phyloP scores from a whole-genome alignment of 2,113 vertebrate species.

The Psophia crepitans region DNA sequence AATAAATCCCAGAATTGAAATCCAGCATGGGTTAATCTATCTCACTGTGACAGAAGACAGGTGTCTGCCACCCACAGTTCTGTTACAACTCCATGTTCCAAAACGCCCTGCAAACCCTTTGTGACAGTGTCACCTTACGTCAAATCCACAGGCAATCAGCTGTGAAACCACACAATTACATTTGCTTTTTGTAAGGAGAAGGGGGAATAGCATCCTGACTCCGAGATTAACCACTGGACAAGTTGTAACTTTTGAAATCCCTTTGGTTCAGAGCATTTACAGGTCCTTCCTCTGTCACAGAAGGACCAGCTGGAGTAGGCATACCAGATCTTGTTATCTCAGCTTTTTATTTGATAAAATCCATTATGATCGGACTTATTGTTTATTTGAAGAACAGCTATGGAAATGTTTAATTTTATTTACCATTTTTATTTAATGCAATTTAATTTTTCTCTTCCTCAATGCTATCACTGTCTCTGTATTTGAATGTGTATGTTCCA shows the following conservation, averaged over 20 bases:
- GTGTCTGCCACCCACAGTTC: fast-evolving
- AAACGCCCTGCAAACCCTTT: background rate
- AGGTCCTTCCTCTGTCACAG: background rate
- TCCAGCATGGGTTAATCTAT: background rate
- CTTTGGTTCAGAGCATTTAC: background rate
- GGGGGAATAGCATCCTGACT: background rate
- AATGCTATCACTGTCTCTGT: background rate
- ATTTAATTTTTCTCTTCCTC: background rate
- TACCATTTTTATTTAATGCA: background rate
- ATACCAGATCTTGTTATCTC: background rate
- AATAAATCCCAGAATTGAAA: background rate
- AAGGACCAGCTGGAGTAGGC: background rate
- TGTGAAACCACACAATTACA: background rate
- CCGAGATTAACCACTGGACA: background rate
- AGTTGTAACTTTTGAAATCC: background rate
- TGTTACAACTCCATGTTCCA: background rate
- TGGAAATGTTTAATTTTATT: background rate
- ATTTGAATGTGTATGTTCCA: background rate
- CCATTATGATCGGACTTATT: background rate
- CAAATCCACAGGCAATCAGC: background rate
- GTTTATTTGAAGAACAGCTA: background rate
- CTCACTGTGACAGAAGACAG: background rate
- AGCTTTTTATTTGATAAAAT: background rate
- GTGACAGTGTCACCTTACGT: background rate
- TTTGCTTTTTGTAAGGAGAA: background rate